Base-by-base conservation (phyloP, 2,113 vertebrate genomes). In the Eubucco bourcierii region DNA sequence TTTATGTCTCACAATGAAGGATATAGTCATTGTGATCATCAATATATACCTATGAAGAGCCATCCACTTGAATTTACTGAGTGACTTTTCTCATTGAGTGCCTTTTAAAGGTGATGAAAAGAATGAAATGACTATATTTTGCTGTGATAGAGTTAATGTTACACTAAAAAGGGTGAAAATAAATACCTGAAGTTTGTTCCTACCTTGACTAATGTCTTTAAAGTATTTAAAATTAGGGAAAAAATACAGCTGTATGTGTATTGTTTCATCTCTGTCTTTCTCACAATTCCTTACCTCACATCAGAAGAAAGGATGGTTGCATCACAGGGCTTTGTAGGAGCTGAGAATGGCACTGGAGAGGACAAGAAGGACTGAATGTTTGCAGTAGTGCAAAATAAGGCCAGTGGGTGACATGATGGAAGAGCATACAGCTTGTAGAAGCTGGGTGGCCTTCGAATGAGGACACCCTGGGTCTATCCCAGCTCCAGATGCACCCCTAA, bases 381-480 rank as follows among this genome's bases (percentile, higher is more conserved):
- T 59, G 56, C 52, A 67, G 31, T 82, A 82, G 29, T 2, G 3
- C 29, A 70, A 65, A 76, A 61, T 76, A 83, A 80, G 31, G 21
- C 53, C 1, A 2, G 4, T 4, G 5, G 4, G 13, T 25, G 17
- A 53, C 17, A 13, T 9, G 6, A 87, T 20, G 23, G 25, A 11
- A 77, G 25, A 90, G 23, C 56, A 80, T 12, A 14, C 11, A 44
- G 12, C 39, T 44, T 3, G 4, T 18, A 88, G 50, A 79, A n/a
- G 55, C 18, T 73, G 50, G 6, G 68, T 1, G 2, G 29, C 39
- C 15, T 60, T 28, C 21, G 44, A 4, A 71, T 67, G 28, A 78
- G 16, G 70, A 52, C 37, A 47, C 0, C 0, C 3, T 1, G 2
- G 4, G 27, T 39, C 50, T 20, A 21, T 14, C 4, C 4, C 63